Base-by-base conservation (phyloP, 1,140 invertebrate species). In the Amyelois transitella region DNA sequence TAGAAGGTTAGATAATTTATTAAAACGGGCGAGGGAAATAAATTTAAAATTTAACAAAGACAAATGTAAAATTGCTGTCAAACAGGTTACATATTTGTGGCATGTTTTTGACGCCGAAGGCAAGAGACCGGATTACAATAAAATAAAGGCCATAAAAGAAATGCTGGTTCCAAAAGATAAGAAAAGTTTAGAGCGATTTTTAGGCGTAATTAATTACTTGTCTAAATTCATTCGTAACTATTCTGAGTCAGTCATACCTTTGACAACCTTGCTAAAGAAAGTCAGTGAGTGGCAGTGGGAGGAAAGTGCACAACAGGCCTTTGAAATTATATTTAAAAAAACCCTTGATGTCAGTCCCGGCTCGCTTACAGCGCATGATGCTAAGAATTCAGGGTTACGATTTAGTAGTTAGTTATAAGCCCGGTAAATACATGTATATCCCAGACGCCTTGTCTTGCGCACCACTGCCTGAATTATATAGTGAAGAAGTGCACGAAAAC, bases 281-380 rank as follows among this genome's bases (percentile, higher is more conserved):
- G 58, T 79, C 51, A 28, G 17, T 5, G 22, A 21, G 0, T 85
- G 62, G 50, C 4, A 50, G 18, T 85, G 79, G 81, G 58, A 52
- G 7, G 6, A 49, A 4, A 6, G 69, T 87, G 0, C 70, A 89
- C 62, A 89, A 90, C 54, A 88, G 86, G 54, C 86, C 88, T 10
- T 25, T 90, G 14, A 75, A 83, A 32, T 43, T 58, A 2, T 74
- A 90, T 10, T 84, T 89, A 61, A 75, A 73, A 43, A 89, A 90
- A 68, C 48, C 75, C 18, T 59, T 90, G 49, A 49, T 69, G 18
- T 70, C 72, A 25, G 76, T 83, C 4, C 70, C 81, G 5, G 64
- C 61, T 47, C 67, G 79, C 55, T 58, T 89, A 7, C 78, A 77
- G 49, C 51, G 70, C n/a, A 65, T 75, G 64, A 51, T 71, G 43